These are phyloP conservation scores for Cataglyphis albicans DNA, from an alignment of 2,888 invertebrate species.

Conservation along the genomic window DNA sequence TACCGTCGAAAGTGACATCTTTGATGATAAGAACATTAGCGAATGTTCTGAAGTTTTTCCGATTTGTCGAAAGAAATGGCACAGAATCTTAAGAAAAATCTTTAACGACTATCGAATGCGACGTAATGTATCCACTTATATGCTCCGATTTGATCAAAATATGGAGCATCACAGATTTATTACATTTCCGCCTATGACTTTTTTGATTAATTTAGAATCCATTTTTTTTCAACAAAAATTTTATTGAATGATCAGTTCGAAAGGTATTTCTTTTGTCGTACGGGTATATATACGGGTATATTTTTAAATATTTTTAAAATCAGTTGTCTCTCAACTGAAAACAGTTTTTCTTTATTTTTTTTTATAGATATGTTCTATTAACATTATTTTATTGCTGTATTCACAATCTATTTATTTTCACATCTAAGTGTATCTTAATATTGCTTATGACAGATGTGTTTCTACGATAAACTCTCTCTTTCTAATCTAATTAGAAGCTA, in stretches of 20 bases:
- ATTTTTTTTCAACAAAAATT: background rate
- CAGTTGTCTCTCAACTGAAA: background rate
- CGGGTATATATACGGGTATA: no score
- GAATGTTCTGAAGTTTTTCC: conserved; percentile 7
- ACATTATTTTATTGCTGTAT: conserved; percentile 5
- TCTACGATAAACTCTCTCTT: background rate
- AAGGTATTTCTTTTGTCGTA: background rate
- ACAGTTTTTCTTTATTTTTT: background rate
- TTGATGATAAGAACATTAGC: conserved; percentile 32
- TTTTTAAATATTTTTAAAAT: background rate
- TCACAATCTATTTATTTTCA: background rate
- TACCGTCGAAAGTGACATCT: background rate
- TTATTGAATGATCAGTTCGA: background rate
- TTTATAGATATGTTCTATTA: background rate
- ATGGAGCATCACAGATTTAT: background rate
- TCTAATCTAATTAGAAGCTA: conserved; percentile 6
- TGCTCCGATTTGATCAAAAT: background rate
- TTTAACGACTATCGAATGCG: conserved; percentile 12
- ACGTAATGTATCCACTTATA: background rate
- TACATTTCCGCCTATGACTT: background rate
- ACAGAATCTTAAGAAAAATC: conserved; percentile 1
- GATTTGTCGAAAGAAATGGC: background rate
- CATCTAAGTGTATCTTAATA: background rate
- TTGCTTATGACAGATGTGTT: background rate
- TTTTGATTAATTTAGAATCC: background rate